These are phyloP conservation scores for Heterodera carotae DNA, from an alignment of 1,140 invertebrate species.

Conservation along the genomic window DNA sequence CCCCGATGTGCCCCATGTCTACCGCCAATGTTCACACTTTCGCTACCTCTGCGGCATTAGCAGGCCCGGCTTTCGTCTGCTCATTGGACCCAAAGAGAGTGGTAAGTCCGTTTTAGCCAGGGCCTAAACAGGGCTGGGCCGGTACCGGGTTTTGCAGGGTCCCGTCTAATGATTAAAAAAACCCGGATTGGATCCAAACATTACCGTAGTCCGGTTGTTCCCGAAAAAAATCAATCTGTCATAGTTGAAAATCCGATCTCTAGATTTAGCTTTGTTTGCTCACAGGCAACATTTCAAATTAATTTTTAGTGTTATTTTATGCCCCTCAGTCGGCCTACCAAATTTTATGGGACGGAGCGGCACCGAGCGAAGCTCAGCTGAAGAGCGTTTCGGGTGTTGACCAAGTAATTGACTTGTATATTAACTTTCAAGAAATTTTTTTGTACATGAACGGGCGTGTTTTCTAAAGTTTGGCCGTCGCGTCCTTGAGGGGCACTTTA, in stretches of 20 bases:
- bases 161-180: no score
- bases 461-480: constrained; percentile 26
- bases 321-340: constrained; percentile 45
- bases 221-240: no score
- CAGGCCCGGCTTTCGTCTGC: constrained; percentile 44
- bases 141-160: no score
- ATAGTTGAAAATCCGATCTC: no score
- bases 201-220: no score
- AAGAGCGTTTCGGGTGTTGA: constrained; percentile 31
- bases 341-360: constrained; percentile 54
- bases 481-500: background rate
- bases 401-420: constrained; percentile 26
- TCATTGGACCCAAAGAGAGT: constrained; percentile 32
- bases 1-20: constrained; percentile 59
- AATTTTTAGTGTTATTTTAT: constrained; percentile 42
- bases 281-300: no score
- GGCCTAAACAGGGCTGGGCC: no score
- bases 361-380: constrained; percentile 5
- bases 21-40: constrained; percentile 56
- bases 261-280: no score
- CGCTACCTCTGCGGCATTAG: constrained; percentile 56
- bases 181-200: no score
- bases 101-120: no score
- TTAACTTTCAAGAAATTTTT: constrained; percentile 20
- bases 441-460: constrained; percentile 27